Evolutionary conservation across 2,113 vertebrate genomes (phyloP).

Genomic region (Podocnemis expansa): DNA sequence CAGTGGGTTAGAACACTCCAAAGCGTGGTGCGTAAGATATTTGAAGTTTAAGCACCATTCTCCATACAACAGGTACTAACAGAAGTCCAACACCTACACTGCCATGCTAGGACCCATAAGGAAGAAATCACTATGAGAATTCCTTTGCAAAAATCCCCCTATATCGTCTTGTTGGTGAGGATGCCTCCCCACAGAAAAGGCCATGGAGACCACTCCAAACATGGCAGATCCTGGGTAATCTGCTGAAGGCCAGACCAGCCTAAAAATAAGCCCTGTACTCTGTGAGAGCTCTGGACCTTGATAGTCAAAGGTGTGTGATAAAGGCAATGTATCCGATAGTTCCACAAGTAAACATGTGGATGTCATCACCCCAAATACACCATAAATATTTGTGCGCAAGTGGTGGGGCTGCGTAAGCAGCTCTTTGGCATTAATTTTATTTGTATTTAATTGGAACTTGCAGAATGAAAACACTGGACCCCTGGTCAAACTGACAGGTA

Average conservation of each 20-base stretch:
- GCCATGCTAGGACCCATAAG: neutral
- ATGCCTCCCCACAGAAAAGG: neutral
- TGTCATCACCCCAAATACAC: neutral
- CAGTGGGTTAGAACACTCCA: neutral
- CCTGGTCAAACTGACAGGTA: neutral
- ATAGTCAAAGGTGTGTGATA: accelerated
- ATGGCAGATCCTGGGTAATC: neutral
- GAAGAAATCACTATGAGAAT: neutral
- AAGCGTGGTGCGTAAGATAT: neutral
- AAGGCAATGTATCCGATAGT: accelerated
- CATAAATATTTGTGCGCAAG: accelerated
- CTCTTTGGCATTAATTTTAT: neutral
- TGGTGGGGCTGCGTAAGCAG: neutral
- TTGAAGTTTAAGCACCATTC: neutral
- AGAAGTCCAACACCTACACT: neutral
- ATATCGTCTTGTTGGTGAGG: neutral
- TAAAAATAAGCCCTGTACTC: neutral
- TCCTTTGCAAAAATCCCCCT: neutral
- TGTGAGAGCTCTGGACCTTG: neutral
- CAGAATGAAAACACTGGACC: neutral
- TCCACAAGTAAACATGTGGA: neutral
- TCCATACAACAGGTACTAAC: neutral
- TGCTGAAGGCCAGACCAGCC: neutral
- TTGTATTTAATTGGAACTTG: accelerated
- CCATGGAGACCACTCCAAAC: accelerated